Base-by-base conservation (phyloP, 2,797 vertebrate species). In the Peromyscus melanophrys region DNA sequence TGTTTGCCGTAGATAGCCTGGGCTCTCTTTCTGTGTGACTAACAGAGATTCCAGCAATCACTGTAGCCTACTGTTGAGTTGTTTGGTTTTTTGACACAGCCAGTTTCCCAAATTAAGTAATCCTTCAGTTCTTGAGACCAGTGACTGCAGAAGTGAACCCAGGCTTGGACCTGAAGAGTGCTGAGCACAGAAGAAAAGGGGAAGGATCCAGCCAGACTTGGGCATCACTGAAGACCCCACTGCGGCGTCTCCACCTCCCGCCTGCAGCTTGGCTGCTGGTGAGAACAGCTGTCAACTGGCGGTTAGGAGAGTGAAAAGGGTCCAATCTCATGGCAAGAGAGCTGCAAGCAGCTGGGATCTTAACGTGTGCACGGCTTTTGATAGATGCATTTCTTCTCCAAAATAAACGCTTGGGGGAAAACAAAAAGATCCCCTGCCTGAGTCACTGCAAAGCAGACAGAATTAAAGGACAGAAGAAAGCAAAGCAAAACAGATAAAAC, bases 321-420 rank as follows among this genome's bases (percentile, higher is more conserved):
- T 46, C 80, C 34, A 27, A 9, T 61, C 1, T 34, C 78, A 14
- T 0, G 8, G 84, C 43, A 71, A 61, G 14, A 8, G 16, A 94
- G 63, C 67, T 65, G n/a, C 21, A 16, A n/a, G 75, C 87, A 86
- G 80, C 43, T 12, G 80, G 4, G 21, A 52, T 21, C 71, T 84
- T 4, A 31, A 34, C 55, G 55, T 12, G 61, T 2, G 14, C 31
- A 13, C 25, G 37, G 92, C 37, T 84, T 76, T 76, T 55, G 69
- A 83, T 57, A 34, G 78, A 65, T 29, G 75, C 11, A 8, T 75
- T 84, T 89, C n/a, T 61, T 83, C 81, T 94, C 55, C 78, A 96
- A 94, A 95, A 92, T 49, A 94, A 96, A 96, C 83, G 80, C 61
- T 69, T 46, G 16, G 19, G 71, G 92, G 80, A 57, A 85, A 87